These are phyloP conservation scores for Drosophila orena DNA, from an alignment of 1,140 invertebrate genomes.

Conservation along the genomic window DNA sequence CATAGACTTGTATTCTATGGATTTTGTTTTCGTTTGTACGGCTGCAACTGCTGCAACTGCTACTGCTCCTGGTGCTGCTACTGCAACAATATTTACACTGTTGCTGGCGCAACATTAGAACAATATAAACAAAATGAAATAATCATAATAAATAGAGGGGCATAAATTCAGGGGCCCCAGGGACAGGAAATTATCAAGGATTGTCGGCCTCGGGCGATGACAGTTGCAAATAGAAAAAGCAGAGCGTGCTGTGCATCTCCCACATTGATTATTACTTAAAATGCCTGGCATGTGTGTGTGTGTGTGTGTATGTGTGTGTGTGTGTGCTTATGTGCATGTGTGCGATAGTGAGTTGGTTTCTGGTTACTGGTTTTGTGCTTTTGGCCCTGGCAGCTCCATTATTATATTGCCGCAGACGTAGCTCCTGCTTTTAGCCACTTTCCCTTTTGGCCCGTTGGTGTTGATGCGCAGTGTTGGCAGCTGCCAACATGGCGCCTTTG, in stretches of 20 bases:
- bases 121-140: constrained; percentile 75
- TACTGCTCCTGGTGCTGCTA: constrained; percentile 23
- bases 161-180: constrained; percentile 52
- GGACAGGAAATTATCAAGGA: constrained; percentile 61
- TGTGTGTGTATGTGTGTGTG: constrained; percentile 19
- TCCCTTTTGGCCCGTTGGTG: constrained; percentile 44
- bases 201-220: constrained; percentile 49
- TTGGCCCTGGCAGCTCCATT: constrained; percentile 49
- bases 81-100: constrained; percentile 70
- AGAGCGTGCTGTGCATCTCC: constrained; percentile 8
- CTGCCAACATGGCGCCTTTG: constrained; percentile 74
- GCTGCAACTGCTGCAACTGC: constrained; percentile 19
- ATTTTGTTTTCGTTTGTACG: constrained; percentile 51
- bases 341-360: no score
- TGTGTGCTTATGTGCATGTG: no score
- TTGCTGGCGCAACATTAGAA: constrained; percentile 68
- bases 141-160: constrained; percentile 70
- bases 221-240: constrained; percentile 32
- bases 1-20: constrained; percentile 17
- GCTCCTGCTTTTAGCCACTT: constrained; percentile 11
- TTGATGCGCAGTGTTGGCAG: constrained; percentile 77
- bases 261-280: constrained; percentile 67
- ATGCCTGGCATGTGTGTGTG: constrained; percentile 35
- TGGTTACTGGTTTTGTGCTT: constrained; percentile 20
- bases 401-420: constrained; percentile 36